Conservation (phyloP, 2,888 invertebrate genomes). For the Leptopterna dolabrata region DNA sequence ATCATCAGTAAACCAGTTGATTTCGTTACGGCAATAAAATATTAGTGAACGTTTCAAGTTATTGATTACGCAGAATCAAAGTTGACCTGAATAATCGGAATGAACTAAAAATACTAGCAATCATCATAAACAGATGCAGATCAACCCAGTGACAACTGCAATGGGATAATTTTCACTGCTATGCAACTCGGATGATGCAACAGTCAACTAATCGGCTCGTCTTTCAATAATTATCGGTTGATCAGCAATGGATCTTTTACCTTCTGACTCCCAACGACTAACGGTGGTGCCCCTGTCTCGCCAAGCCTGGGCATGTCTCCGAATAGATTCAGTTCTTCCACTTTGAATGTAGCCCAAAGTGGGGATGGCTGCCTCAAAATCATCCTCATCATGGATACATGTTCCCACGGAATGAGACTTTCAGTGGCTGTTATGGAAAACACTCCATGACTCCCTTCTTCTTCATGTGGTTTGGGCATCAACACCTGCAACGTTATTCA, state of each 20-base stretch:
- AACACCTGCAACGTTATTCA: slow-evolving; percentile 61
- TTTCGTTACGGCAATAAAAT: no score
- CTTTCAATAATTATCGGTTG: no score
- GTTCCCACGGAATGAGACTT: slow-evolving; percentile 63
- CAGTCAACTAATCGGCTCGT: no score
- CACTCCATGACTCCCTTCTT: slow-evolving; percentile 65
- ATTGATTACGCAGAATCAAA: no score
- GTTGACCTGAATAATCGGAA: no score
- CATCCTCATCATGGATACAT: slow-evolving; percentile 65
- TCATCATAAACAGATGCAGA: no score
- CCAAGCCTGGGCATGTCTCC: slow-evolving; percentile 45
- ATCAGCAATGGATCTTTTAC: background rate
- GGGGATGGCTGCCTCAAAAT: slow-evolving; percentile 67
- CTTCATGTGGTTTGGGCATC: slow-evolving; percentile 66
- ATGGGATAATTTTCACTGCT: no score
- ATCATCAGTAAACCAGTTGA: no score
- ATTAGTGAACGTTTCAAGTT: no score
- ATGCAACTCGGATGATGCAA: no score
- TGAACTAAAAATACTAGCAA: no score
- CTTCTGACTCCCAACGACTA: slow-evolving; percentile 41
- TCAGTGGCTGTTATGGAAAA: slow-evolving; percentile 66
- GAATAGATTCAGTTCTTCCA: slow-evolving; percentile 65
- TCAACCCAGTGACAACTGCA: no score
- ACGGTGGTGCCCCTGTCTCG: slow-evolving; percentile 42
- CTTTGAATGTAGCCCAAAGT: slow-evolving; percentile 66